A percentile compares a stretch with the other conserved stretches of the same genome.
These are phyloP conservation scores for Oscheius onirici DNA, from an alignment of 2,888 invertebrate species.

Conservation along the genomic window DNA sequence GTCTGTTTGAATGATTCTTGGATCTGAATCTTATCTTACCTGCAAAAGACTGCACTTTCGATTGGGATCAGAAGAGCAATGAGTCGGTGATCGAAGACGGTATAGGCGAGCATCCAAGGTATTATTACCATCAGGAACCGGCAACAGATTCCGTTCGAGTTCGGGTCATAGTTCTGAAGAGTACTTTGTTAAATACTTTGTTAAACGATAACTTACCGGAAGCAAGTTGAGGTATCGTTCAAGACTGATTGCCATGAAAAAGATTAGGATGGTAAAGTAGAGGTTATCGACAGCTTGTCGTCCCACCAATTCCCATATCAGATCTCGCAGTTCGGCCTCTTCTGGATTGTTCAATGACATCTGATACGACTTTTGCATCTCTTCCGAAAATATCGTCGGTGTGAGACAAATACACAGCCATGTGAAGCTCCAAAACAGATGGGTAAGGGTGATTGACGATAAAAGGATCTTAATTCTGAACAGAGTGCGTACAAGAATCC, in stretches of 20 bases:
- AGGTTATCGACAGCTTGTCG: slow-evolving; percentile 12
- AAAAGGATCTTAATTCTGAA: slow-evolving; percentile 18
- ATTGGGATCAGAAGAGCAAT: slow-evolving; percentile 11
- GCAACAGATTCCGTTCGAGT: neutral
- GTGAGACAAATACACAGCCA: slow-evolving; percentile 17
- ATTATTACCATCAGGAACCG: neutral
- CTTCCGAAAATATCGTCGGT: neutral
- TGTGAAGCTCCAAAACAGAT: slow-evolving; percentile 17
- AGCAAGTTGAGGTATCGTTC: slow-evolving; percentile 19
- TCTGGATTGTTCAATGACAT: neutral
- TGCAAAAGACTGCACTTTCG: slow-evolving; percentile 17
- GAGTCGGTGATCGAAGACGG: slow-evolving; percentile 21
- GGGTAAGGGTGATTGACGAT: neutral
- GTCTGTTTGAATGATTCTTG: neutral
- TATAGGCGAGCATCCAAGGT: slow-evolving; percentile 9
- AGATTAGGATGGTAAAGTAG: slow-evolving; percentile 4
- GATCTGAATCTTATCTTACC: neutral
- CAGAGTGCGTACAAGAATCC: neutral
- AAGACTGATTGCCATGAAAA: slow-evolving; percentile 5
- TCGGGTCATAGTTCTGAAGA: slow-evolving; percentile 21
- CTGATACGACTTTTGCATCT: neutral
- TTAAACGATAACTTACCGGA: neutral
- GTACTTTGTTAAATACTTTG: no score
- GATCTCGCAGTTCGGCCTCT: neutral
- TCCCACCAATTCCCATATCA: slow-evolving; percentile 18